Evolutionary conservation across 1,140 invertebrate genomes (phyloP), one percentile per base, ranked within the genome.

Genomic region (Ceratina calcarata): DNA sequence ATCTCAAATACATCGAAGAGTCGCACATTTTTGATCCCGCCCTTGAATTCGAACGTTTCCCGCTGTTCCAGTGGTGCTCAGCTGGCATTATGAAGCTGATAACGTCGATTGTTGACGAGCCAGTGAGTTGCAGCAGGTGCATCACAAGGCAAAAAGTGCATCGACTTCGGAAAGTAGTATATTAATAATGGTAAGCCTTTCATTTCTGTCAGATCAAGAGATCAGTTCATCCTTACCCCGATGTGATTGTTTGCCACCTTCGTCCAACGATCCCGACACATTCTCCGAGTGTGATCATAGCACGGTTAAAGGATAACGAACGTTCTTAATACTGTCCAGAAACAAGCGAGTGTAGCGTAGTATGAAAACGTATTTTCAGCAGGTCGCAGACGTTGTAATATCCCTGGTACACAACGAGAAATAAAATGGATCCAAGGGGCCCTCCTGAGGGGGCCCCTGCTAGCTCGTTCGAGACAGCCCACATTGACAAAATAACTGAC

Each of bases 361-460:
- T 61, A 66, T 61, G 18, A 75, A 78, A 77, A n/a, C 64, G 45
- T 65, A 32, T 62, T 60, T 86, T 58, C 57, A 61, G 61, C 55
- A 83, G 81, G 70, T 79, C 66, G 49, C 57, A 15, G 68, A 51
- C 22, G 64, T 81, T 51, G 37, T 75, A 71, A 78, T 27, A 81
- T 60, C 12, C 45, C 53, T 81, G 73, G 72, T 64, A 32, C 62
- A 68, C 45, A 45, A 70, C 49, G 53, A 68, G 61, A 57, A 76
- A 65, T 68, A 89, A 87, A 79, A 93, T 93, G 92, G 89, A 93
- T 85, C 75, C 86, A 85, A 88, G 91, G 92, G 92, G 91, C 91
- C 92, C 92, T 93, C 92, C 89, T 87, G 89, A 92, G 90, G 91
- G 92, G 92, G 91, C 89, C 92, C 92, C 91, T 89, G 81, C 64